phyloP scores from a whole-genome alignment of 2,113 vertebrate species.

The Myxocyprinus asiaticus region DNA sequence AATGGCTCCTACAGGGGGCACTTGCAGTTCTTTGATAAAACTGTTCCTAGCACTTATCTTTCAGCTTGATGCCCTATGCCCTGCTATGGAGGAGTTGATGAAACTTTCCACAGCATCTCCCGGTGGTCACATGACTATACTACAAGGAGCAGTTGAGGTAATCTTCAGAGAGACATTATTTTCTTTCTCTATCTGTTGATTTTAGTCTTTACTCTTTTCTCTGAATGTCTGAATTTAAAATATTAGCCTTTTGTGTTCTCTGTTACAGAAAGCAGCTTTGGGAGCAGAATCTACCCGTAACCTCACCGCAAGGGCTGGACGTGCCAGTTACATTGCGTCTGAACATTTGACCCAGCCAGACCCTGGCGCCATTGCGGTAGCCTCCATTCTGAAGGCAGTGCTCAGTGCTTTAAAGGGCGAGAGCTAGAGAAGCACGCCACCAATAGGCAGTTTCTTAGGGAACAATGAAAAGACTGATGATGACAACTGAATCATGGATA shows the following conservation, averaged over 20 bases:
- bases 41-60: no score
- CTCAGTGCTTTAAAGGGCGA: constrained; percentile 69
- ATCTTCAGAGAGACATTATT: no score
- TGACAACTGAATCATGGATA: no score
- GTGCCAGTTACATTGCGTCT: constrained; percentile 87
- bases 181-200: no score
- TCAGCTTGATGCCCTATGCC: constrained; percentile 87
- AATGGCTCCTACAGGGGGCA: no score
- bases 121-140: constrained; percentile 65
- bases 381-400: constrained; percentile 73
- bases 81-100: constrained; percentile 76
- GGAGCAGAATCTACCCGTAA: constrained; percentile 84
- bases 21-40: no score
- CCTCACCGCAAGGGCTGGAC: constrained; percentile 85
- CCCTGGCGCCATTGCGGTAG: no score
- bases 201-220: background rate
- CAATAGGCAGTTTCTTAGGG: no score
- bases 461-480: no score
- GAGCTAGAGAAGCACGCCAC: constrained; percentile 23
- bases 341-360: no score
- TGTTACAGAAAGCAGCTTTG: constrained; percentile 73
- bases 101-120: constrained; percentile 69
- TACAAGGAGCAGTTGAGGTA: constrained; percentile 82
- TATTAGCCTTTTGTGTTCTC: background rate
- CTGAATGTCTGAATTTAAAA: background rate